Evolutionary conservation across 2,113 vertebrate genomes (phyloP), one percentile per base, ranked within the genome.

Genomic region (Phrynocephalus versicolor): DNA sequence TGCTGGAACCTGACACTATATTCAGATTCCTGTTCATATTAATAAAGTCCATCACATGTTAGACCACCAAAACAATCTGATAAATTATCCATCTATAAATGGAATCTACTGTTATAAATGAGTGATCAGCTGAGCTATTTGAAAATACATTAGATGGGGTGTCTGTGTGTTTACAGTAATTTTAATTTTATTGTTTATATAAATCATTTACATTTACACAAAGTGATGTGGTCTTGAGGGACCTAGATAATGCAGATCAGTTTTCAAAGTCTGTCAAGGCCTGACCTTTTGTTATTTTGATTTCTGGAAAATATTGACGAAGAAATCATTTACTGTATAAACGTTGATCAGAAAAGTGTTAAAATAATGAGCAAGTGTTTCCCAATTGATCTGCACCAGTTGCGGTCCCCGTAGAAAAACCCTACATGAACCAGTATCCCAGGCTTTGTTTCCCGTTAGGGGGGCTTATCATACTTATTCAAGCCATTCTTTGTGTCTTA

Each of bases 151-250:
- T 87, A 23, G 23, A 7, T 5, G 39, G 45, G 45, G 45, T 51
- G 45, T 51, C 45, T 51, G 45, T 51, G 45, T 51, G 45, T 51
- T 51, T 37, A 55, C 5, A 83, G 82, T 15, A 73, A 30, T 41
- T 76, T 18, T 79, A 83, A 62, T 81, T 84, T 70, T 79, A 1
- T 87, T 89, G 65, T 27, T 86, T 83, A 65, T n/a, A 45, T 67
- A 14, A 9, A 64, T 79, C 37, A 15, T 30, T 79, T 41, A 14
- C 57, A 35, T 41, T 80, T 25, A 3, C 5, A 30, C 30, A 15
- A 77, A 57, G 15, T 13, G 19, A 33, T 76, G 7, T 27, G 15
- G 55, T 58, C 33, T 58, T 77, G 55, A 58, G 6, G 4, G 10
- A 41, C 33, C n/a, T 77, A 33, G 57, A 57, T 57, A 18, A 19